Percentiles rank a stretch among this genome's conserved stretches.
These are phyloP conservation scores for Dinomys branickii DNA, from an alignment of 2,113 vertebrate species.

Conservation along the genomic window DNA sequence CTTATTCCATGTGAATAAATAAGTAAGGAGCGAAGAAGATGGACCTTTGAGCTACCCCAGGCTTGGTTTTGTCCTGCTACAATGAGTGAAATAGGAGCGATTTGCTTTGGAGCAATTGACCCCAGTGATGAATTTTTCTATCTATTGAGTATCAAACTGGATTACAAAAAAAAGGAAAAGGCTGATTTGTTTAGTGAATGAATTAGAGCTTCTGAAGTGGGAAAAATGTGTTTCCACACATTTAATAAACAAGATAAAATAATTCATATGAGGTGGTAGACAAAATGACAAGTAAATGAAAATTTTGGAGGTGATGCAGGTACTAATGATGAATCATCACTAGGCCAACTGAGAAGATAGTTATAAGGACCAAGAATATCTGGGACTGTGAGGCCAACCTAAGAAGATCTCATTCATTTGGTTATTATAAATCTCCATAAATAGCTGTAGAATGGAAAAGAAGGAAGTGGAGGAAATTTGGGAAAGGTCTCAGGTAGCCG, in stretches of 20 bases:
- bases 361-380: neutral
- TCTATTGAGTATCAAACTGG: neutral
- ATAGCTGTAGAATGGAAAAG: neutral
- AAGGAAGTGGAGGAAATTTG: neutral
- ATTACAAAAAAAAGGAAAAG: neutral
- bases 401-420: neutral
- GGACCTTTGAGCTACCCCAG: neutral
- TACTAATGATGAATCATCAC: neutral
- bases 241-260: neutral
- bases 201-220: neutral
- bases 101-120: neutral
- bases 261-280: neutral
- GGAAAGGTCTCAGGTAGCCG: too few species aligned
- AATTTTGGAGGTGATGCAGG: neutral
- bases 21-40: neutral
- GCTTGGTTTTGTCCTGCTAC: neutral
- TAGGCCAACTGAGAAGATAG: neutral
- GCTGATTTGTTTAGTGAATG: neutral
- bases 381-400: neutral
- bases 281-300: neutral
- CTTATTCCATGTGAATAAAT: neutral
- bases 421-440: neutral
- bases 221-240: neutral
- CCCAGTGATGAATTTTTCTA: neutral
- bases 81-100: neutral